Base-by-base conservation (phyloP, 2,888 invertebrate species). In the Troides aeacus region DNA sequence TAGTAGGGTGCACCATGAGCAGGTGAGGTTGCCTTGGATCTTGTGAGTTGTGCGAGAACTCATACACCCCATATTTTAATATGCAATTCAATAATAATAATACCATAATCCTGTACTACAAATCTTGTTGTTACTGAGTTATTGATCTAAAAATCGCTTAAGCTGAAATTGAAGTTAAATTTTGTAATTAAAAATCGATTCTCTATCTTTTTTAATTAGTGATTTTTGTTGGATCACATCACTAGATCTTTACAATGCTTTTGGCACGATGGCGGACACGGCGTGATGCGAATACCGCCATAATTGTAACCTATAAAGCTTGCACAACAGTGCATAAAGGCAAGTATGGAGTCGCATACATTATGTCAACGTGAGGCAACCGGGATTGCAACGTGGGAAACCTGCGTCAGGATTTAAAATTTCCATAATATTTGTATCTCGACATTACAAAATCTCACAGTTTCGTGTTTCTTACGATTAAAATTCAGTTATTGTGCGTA, bases 401-500 rank as follows among this genome's bases (percentile, higher is more conserved):
- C 82, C 80, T 73, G 76, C 75, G 75, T 74, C 73, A 76, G 76
- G 83, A 84, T 88, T 87, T 85, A 75, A 88, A 85, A 88, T 89
- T 81, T 88, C 84, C 85, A 84, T 87, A 87, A 87, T 88, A 89
- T 89, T 87, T 87, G 86, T 88, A 87, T 85, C 85, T 80, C 79
- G 76, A 78, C 78, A 82, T 88, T 86, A 80, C 81, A 79, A 77
- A 85, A 86, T 78, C 69, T 72, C 58, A 72, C 77, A 76, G 78
- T 65, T 71, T 72, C 74, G 72, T 71, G 62, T 60, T 65, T 62
- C 18, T 53, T 53, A 53, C 42, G 64, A 30, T 59, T 24, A 46
- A 62, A 62, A 66, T 58, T 39, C 62, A 66, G 46, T 30, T 24
- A 18, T 30, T n/a, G 62, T 59, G 59, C 62, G 58, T 36, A 62